Evolutionary conservation across 1,140 invertebrate species (phyloP).

Genomic region (Neodiprion pinetum): DNA sequence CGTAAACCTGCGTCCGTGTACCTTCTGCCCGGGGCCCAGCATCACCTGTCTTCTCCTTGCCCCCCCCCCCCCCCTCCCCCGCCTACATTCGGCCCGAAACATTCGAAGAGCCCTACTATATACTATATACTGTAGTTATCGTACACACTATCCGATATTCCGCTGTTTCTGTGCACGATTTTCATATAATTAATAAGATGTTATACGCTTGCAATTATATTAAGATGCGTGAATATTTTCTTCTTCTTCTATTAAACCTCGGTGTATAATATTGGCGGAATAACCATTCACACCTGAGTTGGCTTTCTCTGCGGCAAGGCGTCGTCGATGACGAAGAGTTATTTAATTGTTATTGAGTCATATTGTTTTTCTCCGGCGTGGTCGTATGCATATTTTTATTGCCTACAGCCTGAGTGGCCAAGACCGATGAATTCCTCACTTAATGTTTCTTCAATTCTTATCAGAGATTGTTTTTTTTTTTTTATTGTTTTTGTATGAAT

Average conservation of each 20-base stretch:
- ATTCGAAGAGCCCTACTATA: background rate
- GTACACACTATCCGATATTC: too few relatives aligned
- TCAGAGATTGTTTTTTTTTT: background rate
- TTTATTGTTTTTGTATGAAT: background rate
- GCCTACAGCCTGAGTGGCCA: too few relatives aligned
- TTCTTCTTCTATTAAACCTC: background rate
- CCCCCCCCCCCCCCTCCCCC: slow-evolving; percentile 16
- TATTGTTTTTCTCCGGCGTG: background rate
- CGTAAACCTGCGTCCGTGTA: slow-evolving; percentile 36
- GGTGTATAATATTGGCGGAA: background rate
- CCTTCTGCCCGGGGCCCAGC: slow-evolving; percentile 40
- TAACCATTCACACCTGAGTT: too few relatives aligned
- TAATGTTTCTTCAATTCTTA: background rate
- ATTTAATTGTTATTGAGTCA: too few relatives aligned
- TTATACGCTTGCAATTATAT: too few relatives aligned
- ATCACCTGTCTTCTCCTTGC: slow-evolving; percentile 58
- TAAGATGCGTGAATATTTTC: background rate
- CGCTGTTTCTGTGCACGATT: too few relatives aligned
- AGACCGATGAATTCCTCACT: background rate
- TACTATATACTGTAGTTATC: background rate
- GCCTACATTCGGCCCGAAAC: background rate
- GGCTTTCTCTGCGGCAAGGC: too few relatives aligned
- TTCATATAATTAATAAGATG: too few relatives aligned
- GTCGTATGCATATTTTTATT: background rate
- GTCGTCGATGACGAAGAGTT: too few relatives aligned